phyloP scores from a whole-genome alignment of 2,797 vertebrate genomes.

The Phataginus tetradactyla region DNA sequence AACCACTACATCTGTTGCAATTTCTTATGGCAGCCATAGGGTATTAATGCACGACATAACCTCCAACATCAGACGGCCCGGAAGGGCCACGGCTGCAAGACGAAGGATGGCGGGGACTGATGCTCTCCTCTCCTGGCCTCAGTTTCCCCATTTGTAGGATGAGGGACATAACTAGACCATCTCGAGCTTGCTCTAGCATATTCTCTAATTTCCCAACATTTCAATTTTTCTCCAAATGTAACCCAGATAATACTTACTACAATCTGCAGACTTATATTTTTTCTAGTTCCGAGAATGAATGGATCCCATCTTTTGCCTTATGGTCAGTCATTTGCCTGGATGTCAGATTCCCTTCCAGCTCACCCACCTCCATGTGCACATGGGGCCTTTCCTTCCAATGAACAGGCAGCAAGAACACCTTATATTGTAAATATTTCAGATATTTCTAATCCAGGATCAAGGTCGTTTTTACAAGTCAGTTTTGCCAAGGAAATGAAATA shows the following conservation, averaged over 20 bases:
- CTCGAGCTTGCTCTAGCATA: background rate
- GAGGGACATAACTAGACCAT: background rate
- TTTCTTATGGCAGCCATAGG: background rate
- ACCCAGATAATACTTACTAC: fast-evolving
- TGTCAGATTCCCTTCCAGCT: background rate
- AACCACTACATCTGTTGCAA: background rate
- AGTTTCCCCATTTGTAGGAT: background rate
- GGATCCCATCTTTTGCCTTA: background rate
- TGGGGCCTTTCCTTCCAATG: background rate
- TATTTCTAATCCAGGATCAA: background rate
- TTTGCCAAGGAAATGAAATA: background rate
- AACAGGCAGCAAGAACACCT: background rate
- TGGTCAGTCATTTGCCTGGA: background rate
- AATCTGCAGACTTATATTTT: background rate
- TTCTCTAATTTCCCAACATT: background rate
- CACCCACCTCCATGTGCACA: background rate
- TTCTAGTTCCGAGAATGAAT: background rate
- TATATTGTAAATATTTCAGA: background rate
- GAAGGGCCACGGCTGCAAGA: too few relatives aligned
- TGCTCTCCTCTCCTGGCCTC: background rate
- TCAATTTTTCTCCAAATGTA: background rate
- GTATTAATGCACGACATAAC: background rate
- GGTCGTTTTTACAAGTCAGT: background rate
- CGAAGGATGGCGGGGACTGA: too few relatives aligned
- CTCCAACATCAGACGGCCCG: background rate